Evolutionary conservation across 1,140 invertebrate species (phyloP).

Genomic region (Mercenaria mercenaria): DNA sequence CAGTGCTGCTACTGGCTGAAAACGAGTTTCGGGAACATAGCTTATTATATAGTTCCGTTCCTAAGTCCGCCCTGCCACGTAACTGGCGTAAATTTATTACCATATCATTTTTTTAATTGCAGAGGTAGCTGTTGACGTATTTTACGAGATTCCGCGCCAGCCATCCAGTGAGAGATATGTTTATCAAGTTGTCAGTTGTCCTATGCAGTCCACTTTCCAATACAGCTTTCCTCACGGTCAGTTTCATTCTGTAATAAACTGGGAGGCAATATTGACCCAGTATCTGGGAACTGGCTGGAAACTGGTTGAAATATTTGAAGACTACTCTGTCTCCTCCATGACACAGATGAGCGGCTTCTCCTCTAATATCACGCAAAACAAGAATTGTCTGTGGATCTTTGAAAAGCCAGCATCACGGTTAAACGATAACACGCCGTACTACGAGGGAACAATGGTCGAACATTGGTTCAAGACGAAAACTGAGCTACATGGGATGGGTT

Average conservation of each 20-base stretch:
- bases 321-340: not conserved
- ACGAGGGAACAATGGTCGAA: slow-evolving; percentile 50
- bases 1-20: too few species aligned
- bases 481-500: slow-evolving; percentile 24
- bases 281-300: slow-evolving; percentile 51
- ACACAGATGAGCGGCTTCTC: not conserved
- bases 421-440: slow-evolving; percentile 34
- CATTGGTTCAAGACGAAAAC: slow-evolving; percentile 20
- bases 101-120: too few species aligned
- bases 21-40: too few species aligned
- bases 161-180: slow-evolving; percentile 28
- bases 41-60: too few species aligned
- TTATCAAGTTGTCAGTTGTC: slow-evolving; percentile 45
- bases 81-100: too few species aligned
- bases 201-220: slow-evolving; percentile 1
- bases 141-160: slow-evolving; percentile 31
- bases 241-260: not conserved
- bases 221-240: not conserved
- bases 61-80: too few species aligned
- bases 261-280: slow-evolving; percentile 45
- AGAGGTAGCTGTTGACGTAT: slow-evolving; percentile 53
- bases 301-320: slow-evolving; percentile 49
- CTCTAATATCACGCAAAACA: not conserved
- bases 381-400: slow-evolving; percentile 58
- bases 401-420: slow-evolving; percentile 47